A percentile compares a stretch with the other conserved stretches of the same genome.
Conservation (phyloP, 1,140 invertebrate genomes). For the Drosophila azteca region DNA sequence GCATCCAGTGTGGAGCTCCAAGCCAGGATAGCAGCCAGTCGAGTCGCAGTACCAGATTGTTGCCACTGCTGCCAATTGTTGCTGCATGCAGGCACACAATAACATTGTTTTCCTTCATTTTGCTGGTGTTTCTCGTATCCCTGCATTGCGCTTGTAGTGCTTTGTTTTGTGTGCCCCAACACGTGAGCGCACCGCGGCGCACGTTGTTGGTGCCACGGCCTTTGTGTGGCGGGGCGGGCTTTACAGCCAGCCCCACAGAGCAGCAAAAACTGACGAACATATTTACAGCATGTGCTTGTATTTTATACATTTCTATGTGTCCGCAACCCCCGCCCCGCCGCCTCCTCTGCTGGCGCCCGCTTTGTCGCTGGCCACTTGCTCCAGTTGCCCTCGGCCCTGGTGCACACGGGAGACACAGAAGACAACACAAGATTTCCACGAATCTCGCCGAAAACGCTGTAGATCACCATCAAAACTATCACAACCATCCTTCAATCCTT, state of each 20-base stretch:
- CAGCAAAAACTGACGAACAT: constrained; percentile 67
- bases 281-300: constrained; percentile 73
- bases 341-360: constrained; percentile 1
- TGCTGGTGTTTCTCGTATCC: constrained; percentile 24
- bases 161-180: constrained; percentile 65
- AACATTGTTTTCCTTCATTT: constrained; percentile 22
- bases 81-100: constrained; percentile 34
- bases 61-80: constrained; percentile 56
- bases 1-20: not conserved
- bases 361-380: constrained; percentile 24
- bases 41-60: not conserved
- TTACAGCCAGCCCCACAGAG: constrained; percentile 24
- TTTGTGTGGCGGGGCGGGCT: constrained; percentile 61
- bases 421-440: too few species aligned
- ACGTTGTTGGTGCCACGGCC: constrained; percentile 61
- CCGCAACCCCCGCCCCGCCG: not conserved
- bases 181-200: constrained; percentile 70
- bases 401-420: too few species aligned
- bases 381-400: constrained; percentile 17
- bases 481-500: too few species aligned
- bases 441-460: too few species aligned
- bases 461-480: too few species aligned
- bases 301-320: constrained; percentile 49
- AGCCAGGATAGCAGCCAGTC: constrained; percentile 8
- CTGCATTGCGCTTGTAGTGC: constrained; percentile 69